Evolutionary conservation across 2,113 vertebrate genomes (phyloP), one percentile per base, ranked within the genome.

Genomic region (Tichodroma muraria): DNA sequence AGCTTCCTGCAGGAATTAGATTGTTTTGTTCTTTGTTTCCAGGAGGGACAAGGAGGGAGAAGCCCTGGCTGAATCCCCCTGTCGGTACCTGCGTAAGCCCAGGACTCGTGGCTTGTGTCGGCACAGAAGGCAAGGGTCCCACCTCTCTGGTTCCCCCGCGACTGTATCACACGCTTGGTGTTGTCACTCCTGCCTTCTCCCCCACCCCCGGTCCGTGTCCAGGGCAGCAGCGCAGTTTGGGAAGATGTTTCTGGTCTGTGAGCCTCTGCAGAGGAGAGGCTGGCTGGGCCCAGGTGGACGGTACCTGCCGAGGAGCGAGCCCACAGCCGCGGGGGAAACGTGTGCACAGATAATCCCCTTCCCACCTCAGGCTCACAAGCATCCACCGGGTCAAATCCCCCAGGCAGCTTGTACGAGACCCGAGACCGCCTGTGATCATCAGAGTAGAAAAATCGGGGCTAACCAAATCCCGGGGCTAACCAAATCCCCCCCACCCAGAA

Each of bases 101-200:
- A 8, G 40, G 22, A 9, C 49, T 37, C 7, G 1, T 2, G 66
- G 71, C 27, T 6, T 1, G 42, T 20, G 44, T 11, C 66, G 30
- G 76, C 3, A 6, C 66, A 8, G 50, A 37, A 15, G 57, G 19
- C 18, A 11, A 15, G n/a, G 4, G 2, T 35, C 27, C 65, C 66
- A 8, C 65, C 13, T 8, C 24, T 22, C 24, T 2, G 1, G 5
- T 3, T 23, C 7, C 71, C 15, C 2, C 3, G 9, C 1, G 27
- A 20, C 0, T 1, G 30, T 2, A 10, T 10, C 59, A 40, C 30
- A 15, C 1, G 1, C 52, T 30, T 2, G 15, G 6, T 2, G 8
- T 1, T 30, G 11, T 28, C 69, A 1, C 47, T 65, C 37, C 23
- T 7, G 84, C 80, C 54, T 40, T 27, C 54, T 40, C 14, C 54